Percentiles rank a stretch among this genome's conserved stretches.
These are phyloP conservation scores for Dendrophyllia cribrosa DNA, from an alignment of 64 coral and sea anemone genomes.

Conservation along the genomic window DNA sequence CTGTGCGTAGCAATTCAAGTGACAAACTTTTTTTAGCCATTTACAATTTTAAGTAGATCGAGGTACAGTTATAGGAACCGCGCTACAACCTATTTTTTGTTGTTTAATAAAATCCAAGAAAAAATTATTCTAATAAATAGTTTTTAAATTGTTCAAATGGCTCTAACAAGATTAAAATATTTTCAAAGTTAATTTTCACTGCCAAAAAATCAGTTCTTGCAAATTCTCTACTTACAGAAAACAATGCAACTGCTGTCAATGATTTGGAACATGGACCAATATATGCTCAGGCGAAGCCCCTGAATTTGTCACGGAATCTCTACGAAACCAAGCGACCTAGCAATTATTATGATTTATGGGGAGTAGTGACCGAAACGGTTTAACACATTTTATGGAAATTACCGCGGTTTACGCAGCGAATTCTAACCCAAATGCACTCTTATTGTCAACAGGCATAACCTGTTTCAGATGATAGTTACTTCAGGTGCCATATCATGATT, in stretches of 20 bases:
- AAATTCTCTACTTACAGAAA: not conserved
- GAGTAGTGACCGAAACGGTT: too few species aligned
- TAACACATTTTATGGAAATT: too few species aligned
- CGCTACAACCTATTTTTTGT: too few species aligned
- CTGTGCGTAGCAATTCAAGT: too few species aligned
- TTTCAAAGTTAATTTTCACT: not conserved
- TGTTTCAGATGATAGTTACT: constrained; percentile 20
- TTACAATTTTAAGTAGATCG: too few species aligned
- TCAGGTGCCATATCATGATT: not conserved
- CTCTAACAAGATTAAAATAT: constrained; percentile 29
- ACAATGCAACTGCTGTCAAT: not conserved
- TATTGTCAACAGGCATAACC: not conserved
- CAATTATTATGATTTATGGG: not conserved
- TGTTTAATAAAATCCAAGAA: too few species aligned
- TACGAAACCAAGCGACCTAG: not conserved
- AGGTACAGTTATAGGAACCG: too few species aligned
- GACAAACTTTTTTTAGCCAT: too few species aligned
- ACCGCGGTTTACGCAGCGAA: too few species aligned
- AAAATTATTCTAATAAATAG: not conserved
- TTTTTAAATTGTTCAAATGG: not conserved
- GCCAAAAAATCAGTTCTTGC: not conserved
- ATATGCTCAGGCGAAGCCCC: not conserved
- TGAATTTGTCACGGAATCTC: constrained; percentile 15
- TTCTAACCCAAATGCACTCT: too few species aligned
- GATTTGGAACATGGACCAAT: not conserved